Percentiles rank a stretch among this genome's conserved stretches.
phyloP scores from a whole-genome alignment of 2,888 invertebrate genomes.

The Mylabris sibirica region DNA sequence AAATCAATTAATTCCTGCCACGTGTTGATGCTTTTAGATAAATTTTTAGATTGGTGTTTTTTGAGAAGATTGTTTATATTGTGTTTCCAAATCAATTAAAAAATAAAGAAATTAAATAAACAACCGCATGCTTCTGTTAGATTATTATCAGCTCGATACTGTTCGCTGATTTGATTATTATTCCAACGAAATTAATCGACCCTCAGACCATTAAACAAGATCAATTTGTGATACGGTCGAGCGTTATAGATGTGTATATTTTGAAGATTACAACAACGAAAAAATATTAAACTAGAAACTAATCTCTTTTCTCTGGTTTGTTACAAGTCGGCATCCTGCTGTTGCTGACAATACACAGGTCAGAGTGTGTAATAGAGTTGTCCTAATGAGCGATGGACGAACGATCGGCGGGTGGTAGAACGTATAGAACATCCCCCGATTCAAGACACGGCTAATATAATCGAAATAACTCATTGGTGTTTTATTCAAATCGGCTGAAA shows the following conservation, averaged over 20 bases:
- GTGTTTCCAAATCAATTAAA: neutral
- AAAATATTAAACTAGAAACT: slow-evolving; percentile 3
- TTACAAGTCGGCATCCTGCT: slow-evolving; percentile 41
- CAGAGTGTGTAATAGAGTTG: slow-evolving; percentile 55
- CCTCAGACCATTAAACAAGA: slow-evolving; percentile 12
- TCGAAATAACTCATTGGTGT: neutral
- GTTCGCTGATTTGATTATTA: slow-evolving; percentile 26
- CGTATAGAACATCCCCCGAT: slow-evolving; percentile 43
- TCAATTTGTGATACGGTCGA: slow-evolving; percentile 10
- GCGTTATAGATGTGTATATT: neutral
- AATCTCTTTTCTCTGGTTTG: slow-evolving; percentile 16
- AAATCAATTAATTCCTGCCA: slow-evolving; percentile 41
- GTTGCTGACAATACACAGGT: slow-evolving; percentile 51
- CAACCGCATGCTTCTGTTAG: slow-evolving; percentile 28
- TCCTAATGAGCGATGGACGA: slow-evolving; percentile 54
- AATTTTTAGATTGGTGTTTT: slow-evolving; percentile 34
- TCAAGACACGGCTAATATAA: neutral
- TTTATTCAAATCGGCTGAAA: neutral
- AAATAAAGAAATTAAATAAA: neutral
- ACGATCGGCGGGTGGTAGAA: slow-evolving; percentile 41
- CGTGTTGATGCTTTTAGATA: slow-evolving; percentile 42
- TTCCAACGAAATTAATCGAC: slow-evolving; percentile 20
- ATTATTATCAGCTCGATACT: slow-evolving; percentile 42
- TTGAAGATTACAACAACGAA: neutral
- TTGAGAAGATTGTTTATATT: too few relatives aligned